Percentiles rank a stretch among this genome's conserved stretches.
These are phyloP conservation scores for Thymelicus acteon DNA, from an alignment of 2,888 invertebrate genomes.

Conservation along the genomic window DNA sequence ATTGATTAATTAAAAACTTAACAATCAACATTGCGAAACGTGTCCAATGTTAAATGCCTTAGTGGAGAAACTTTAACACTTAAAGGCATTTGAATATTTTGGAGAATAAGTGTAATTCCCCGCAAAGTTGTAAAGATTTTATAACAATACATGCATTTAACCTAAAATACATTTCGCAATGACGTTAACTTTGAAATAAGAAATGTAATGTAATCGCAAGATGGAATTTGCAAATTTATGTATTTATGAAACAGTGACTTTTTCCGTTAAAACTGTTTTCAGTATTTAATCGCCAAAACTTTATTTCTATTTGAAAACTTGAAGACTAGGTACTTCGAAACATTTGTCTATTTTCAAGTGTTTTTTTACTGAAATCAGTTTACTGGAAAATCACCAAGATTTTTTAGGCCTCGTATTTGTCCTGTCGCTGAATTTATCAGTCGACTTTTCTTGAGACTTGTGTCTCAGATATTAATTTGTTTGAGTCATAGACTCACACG, in stretches of 20 bases:
- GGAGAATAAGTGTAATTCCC: background rate
- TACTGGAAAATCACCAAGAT: background rate
- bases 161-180: conserved; percentile 49
- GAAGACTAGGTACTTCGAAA: no score
- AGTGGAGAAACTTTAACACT: conserved; percentile 1
- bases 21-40: conserved; percentile 55
- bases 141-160: conserved; percentile 33
- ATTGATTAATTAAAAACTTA: conserved; percentile 77
- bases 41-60: conserved; percentile 16
- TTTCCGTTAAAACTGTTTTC: background rate
- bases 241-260: conserved; percentile 4
- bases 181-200: conserved; percentile 64
- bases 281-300: background rate
- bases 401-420: conserved; percentile 1
- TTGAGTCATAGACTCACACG: background rate
- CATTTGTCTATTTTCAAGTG: background rate
- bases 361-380: conserved; percentile 1
- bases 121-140: no score
- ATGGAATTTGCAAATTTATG: conserved; percentile 51
- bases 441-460: background rate
- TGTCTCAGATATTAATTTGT: background rate
- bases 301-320: no score
- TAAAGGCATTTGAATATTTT: background rate
- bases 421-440: background rate
- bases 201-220: conserved; percentile 82